These are phyloP conservation scores for Ellobius talpinus DNA, from an alignment of 2,113 vertebrate genomes.

Conservation along the genomic window DNA sequence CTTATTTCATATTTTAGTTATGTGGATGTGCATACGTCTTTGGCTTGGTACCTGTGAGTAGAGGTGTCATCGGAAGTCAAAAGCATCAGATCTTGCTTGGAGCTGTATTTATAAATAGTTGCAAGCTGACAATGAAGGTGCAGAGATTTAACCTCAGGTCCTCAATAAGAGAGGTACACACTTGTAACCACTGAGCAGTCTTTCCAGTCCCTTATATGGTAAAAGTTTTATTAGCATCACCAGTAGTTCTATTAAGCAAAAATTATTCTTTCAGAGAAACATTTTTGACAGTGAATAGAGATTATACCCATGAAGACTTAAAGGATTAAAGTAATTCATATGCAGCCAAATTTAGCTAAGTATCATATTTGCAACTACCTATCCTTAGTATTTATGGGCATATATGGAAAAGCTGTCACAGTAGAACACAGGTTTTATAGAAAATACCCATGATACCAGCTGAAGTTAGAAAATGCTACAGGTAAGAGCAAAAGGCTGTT, in stretches of 20 bases:
- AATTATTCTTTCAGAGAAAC: background rate
- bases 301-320: background rate
- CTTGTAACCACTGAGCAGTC: background rate
- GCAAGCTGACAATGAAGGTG: background rate
- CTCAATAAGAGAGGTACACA: background rate
- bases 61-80: background rate
- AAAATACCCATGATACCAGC: background rate
- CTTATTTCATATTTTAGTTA: background rate
- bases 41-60: background rate
- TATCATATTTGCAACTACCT: background rate
- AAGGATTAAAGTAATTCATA: background rate
- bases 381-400: background rate
- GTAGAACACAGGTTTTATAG: background rate
- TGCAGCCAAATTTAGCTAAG: background rate
- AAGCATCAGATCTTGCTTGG: background rate
- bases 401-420: background rate
- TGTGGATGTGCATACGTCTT: background rate
- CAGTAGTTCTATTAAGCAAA: slow-evolving; percentile 3
- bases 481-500: background rate
- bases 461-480: background rate
- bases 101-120: background rate
- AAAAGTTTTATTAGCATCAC: background rate
- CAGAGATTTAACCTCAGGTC: background rate
- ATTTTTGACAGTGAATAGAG: background rate
- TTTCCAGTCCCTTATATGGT: background rate